These are phyloP conservation scores for Spodoptera littoralis DNA, from an alignment of 2,888 invertebrate species.

Conservation along the genomic window DNA sequence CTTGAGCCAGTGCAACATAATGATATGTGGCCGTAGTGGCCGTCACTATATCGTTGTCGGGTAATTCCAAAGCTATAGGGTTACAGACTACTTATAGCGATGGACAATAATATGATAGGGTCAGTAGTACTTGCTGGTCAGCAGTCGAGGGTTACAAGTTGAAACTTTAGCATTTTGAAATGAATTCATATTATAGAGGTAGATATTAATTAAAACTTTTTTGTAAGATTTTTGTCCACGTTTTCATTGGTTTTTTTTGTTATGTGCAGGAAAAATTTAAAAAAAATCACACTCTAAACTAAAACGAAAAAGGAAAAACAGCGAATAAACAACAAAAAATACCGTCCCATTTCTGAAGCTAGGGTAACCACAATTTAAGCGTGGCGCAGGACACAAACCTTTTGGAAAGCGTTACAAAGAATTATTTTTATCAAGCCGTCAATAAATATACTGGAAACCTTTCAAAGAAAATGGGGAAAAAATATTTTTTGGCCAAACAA, in stretches of 20 bases:
- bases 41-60: slow-evolving; percentile 10
- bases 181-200: too few relatives aligned
- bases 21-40: slow-evolving; percentile 28
- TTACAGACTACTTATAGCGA: slow-evolving; percentile 6
- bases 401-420: slow-evolving; percentile 43
- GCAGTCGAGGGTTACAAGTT: too few relatives aligned
- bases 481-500: slow-evolving; percentile 59
- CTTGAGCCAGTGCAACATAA: slow-evolving; percentile 11
- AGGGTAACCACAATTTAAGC: slow-evolving; percentile 46
- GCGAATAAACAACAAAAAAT: slow-evolving; percentile 27
- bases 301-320: slow-evolving; percentile 10
- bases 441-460: slow-evolving; percentile 65
- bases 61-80: slow-evolving; percentile 29
- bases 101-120: not conserved
- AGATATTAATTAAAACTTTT: too few relatives aligned
- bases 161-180: too few relatives aligned
- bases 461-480: slow-evolving; percentile 53
- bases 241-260: not conserved
- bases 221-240: not conserved
- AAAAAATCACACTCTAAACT: slow-evolving; percentile 11
- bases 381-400: slow-evolving; percentile 35
- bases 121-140: too few relatives aligned
- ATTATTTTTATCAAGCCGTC: slow-evolving; percentile 64
- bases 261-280: not conserved
- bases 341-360: slow-evolving; percentile 24